Evolutionary conservation across 2,113 vertebrate species (phyloP), one percentile per base, ranked within the genome.

Genomic region (Bujurquina vittata): DNA sequence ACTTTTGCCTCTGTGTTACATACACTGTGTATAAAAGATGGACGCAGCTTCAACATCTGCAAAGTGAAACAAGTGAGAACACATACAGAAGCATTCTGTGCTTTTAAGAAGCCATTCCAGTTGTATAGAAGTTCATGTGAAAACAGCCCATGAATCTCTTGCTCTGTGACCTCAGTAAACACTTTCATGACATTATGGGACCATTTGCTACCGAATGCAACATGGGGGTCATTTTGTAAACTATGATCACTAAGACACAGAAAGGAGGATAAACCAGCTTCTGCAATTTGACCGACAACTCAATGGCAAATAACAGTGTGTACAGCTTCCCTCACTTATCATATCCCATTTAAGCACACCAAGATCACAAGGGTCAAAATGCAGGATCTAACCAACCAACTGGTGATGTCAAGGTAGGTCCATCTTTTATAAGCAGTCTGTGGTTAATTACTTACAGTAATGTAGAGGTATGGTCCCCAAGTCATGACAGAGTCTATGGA

Each of bases 391-490:
- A 31, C 22, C 3, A 69, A 52, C 17, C 15, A 52, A 18, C 0
- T 20, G 43, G 23, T 2, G 43, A 52, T 17, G 2, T 49, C 23
- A 49, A 49, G 15, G 46, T 17, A 29, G 40, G 5, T 49, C 26
- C 43, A 69, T 49, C 46, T 55, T 55, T 55, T 10, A 10, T 46
- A 72, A 20, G 5, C 65, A 20, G 65, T 69, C 43, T 69, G 12
- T 52, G 65, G 12, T 56, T 14, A 7, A 15, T 54, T 65, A 97
- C 97, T 99, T 89, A 99, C 98, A 52, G 96, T 96, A 75, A 96
- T 97, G 92, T 99, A 99, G 22, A 99, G 97, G 84, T 98, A 99
- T 3, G 97, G 97, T 0, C 97, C 98, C 98, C 98, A 99, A 20
- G 97, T 97, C 89, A 99, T 92, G 78, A 99, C 98, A 1, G 98